Percentiles rank a stretch among this genome's conserved stretches.
Evolutionary conservation across 2,888 invertebrate genomes (phyloP).

Genomic region (Phaedon cochleariae): DNA sequence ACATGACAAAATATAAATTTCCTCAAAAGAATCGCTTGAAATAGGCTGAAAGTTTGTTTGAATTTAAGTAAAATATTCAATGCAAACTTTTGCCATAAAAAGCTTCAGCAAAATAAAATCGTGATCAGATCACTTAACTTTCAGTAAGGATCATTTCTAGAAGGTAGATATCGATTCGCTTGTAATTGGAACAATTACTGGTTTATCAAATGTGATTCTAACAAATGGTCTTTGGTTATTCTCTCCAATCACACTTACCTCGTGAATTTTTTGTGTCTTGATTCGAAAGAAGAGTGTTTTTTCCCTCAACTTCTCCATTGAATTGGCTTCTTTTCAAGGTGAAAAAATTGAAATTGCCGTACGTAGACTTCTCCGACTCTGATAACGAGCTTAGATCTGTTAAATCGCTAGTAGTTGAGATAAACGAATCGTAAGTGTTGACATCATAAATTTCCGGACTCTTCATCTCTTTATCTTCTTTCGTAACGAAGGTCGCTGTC

Average conservation of each 20-base stretch:
- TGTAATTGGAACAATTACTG: too few relatives aligned
- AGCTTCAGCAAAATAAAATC: too few relatives aligned
- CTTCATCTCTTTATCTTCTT: slow-evolving; percentile 26
- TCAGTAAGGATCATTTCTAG: not conserved
- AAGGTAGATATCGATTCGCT: not conserved
- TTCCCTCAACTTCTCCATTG: slow-evolving; percentile 38
- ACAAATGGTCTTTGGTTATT: not conserved
- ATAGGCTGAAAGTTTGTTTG: too few relatives aligned
- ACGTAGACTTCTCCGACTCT: slow-evolving; percentile 48
- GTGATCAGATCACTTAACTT: too few relatives aligned
- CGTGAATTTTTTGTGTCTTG: slow-evolving; percentile 39
- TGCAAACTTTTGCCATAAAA: too few relatives aligned
- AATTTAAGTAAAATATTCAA: too few relatives aligned
- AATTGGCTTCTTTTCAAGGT: slow-evolving; percentile 46
- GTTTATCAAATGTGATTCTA: not conserved
- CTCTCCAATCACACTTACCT: slow-evolving; percentile 22
- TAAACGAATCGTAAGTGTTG: slow-evolving; percentile 56
- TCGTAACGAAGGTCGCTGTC: slow-evolving; percentile 32
- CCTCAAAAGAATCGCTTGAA: too few relatives aligned
- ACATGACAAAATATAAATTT: too few relatives aligned
- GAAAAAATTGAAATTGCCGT: slow-evolving; percentile 54
- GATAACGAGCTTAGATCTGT: slow-evolving; percentile 51
- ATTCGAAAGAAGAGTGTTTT: slow-evolving; percentile 30
- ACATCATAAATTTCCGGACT: slow-evolving; percentile 50
- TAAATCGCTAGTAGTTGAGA: slow-evolving; percentile 51